phyloP scores from a whole-genome alignment of 2,888 invertebrate genomes.

The Orchesellides sinensis region DNA sequence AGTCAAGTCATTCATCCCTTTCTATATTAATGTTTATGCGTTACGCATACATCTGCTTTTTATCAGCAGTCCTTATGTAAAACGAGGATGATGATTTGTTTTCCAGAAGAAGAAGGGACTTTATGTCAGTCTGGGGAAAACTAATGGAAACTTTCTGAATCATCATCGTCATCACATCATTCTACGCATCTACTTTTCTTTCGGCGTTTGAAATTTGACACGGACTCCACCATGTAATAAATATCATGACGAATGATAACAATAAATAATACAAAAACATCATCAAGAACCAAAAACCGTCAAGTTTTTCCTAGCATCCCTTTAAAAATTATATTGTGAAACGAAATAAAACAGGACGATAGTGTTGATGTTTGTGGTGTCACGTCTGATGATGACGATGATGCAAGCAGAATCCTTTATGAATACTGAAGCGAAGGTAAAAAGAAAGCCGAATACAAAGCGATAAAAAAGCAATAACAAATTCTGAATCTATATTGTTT shows the following conservation, averaged over 20 bases:
- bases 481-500: too few relatives aligned
- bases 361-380: constrained; percentile 35
- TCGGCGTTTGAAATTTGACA: constrained; percentile 35
- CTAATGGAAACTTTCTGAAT: too few relatives aligned
- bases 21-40: neutral
- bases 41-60: constrained; percentile 4
- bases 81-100: neutral
- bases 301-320: constrained; percentile 33
- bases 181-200: neutral
- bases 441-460: too few relatives aligned
- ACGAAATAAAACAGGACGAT: constrained; percentile 3
- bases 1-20: constrained; percentile 7
- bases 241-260: constrained; percentile 5
- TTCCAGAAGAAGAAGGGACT: neutral
- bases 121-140: constrained; percentile 1
- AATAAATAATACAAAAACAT: constrained; percentile 25
- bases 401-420: too few relatives aligned
- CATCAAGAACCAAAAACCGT: neutral
- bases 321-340: constrained; percentile 27
- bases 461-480: too few relatives aligned
- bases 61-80: neutral
- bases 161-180: neutral
- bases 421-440: too few relatives aligned
- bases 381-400: constrained; percentile 18
- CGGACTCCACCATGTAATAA: constrained; percentile 12